Evolutionary conservation across 1,140 invertebrate genomes (phyloP), one percentile per base, ranked within the genome.

Genomic region (Achatina immaculata): DNA sequence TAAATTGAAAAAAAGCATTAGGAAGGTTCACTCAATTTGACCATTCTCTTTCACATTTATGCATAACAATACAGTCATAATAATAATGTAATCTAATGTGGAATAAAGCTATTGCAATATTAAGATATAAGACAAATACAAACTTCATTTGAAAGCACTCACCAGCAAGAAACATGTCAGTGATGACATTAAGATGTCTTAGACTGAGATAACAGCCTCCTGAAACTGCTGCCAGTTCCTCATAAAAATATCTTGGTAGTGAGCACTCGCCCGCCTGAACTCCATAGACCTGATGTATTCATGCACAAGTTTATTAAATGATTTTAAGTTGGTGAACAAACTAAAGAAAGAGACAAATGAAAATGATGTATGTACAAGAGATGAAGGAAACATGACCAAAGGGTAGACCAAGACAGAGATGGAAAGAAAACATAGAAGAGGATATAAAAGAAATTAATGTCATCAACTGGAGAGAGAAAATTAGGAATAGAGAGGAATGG

Each of bases 101-200:
- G 21, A 51, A 28, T 28, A n/a, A 51, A 34, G 7, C 24, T 36
- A 58, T 62, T 28, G 24, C 62, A 7, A 43, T 28, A 28, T 62
- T 45, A 1, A 71, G 28, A 42, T 43, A 58, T 24, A 45, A 21
- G 28, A 40, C 16, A 48, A 51, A 38, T 45, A 4, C 48, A 82
- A 4, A 14, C 38, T 28, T 40, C 28, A 38, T 36, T 28, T 34
- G 82, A 28, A 36, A 31, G 40, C 48, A 76, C 81, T 71, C 82
- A 89, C 88, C 88, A 79, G 87, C 89, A 31, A 90, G 72, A 81
- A 90, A 90, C 89, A 90, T 90, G 80, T 90, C 87, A 51, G 86
- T 88, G 69, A 90, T 90, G 42, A 89, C 83, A 38, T 83, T 83
- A 58, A 90, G 88, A 45, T 90, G 82, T 28, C 79, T 81, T 4